Evolutionary conservation across 2,113 vertebrate genomes (phyloP), one percentile per base, ranked within the genome.

Genomic region (Pluvialis apricaria): DNA sequence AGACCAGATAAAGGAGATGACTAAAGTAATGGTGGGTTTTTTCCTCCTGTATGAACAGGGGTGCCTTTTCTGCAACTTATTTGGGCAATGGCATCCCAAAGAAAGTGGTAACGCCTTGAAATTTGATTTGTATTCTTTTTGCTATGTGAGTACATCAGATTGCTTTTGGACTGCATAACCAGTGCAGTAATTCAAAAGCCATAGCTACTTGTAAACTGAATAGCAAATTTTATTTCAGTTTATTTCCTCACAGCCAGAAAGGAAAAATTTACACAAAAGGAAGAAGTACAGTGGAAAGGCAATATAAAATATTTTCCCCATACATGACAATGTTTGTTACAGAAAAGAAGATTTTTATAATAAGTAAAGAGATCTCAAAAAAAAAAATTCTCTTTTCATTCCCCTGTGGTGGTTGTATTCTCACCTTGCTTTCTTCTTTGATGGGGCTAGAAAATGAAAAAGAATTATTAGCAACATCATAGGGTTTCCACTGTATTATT

Each of bases 351-450:
- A 58, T 49, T 34, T 31, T 32, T 21, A 25, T 44, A 80, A 54
- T 11, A 92, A n/a, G 13, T 78, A 55, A n/a, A 40, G 14, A 55
- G 57, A 51, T 34, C 8, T 45, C 4, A n/a, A n/a, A 36, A 29
- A 25, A 3, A 17, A 70, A 38, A 61, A 38, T 38, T 32, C 7
- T 57, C 20, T 29, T 38, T 69, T 25, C 15, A 64, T 65, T 86
- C 16, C 49, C 17, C 36, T 54, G 9, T 24, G 10, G 2, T 8
- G 11, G 2, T 34, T 62, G 24, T 69, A 57, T 28, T 69, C 97
- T 91, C 52, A 97, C 97, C 92, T 97, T 83, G 94, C 61, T 72
- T 92, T 95, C 87, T 95, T 93, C 94, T 95, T 82, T 58, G 81
- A 25, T 51, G 91, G 55, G 17, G 91, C 96, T 96, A 92, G 72